phyloP scores from a whole-genome alignment of 2,888 invertebrate species.

The Deroplatys truncata region DNA sequence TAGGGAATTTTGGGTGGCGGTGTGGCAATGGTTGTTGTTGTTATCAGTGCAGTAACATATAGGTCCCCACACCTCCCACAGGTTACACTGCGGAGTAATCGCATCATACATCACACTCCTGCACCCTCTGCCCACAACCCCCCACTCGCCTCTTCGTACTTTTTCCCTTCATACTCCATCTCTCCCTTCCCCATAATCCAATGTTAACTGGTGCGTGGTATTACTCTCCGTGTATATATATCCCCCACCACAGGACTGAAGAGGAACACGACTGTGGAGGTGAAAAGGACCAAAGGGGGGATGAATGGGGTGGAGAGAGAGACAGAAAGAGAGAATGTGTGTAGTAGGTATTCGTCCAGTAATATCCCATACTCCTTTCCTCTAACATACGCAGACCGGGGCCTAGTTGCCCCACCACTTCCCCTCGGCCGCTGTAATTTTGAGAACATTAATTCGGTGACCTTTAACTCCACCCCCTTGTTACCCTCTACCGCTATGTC shows the following conservation, averaged over 20 bases:
- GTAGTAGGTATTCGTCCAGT: slow-evolving; percentile 14
- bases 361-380: slow-evolving; percentile 8
- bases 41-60: slow-evolving; percentile 12
- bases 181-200: slow-evolving; percentile 20
- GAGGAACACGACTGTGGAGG: neutral
- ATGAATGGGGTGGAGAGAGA: neutral
- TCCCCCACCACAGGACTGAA: neutral
- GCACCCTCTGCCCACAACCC: slow-evolving; percentile 28
- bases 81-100: slow-evolving; percentile 22
- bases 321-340: neutral
- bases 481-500: neutral
- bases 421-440: slow-evolving; percentile 13
- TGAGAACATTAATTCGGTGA: slow-evolving; percentile 21
- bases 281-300: neutral
- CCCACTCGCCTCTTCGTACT: slow-evolving; percentile 24
- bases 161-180: slow-evolving; percentile 10
- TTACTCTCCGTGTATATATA: slow-evolving; percentile 16
- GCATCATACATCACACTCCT: slow-evolving; percentile 26
- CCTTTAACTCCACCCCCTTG: slow-evolving; percentile 19
- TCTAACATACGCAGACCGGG: neutral
- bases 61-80: slow-evolving; percentile 15
- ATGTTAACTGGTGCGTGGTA: slow-evolving; percentile 22
- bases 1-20: slow-evolving; percentile 13
- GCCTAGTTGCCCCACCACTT: neutral
- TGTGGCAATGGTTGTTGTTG: neutral